Base-by-base conservation (phyloP, 2,113 vertebrate genomes). In the Blennius ocellaris region DNA sequence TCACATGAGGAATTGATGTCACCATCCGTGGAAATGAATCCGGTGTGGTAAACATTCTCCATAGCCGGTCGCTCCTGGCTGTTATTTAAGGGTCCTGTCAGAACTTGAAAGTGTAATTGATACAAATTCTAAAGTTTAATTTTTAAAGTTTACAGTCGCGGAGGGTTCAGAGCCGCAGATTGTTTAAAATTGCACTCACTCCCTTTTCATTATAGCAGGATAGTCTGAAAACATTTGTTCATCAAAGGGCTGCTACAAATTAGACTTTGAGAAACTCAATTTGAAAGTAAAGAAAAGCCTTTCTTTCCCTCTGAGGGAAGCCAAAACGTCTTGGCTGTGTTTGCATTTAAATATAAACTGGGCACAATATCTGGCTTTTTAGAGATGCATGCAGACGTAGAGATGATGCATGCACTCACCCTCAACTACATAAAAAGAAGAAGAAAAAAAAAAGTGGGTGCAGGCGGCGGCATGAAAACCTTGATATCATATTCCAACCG, bases 211-310 rank as follows among this genome's bases (percentile, higher is more conserved):
- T 92, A 92, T 87, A 92, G 87, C 82, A 80, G 87, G 81, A 88
- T 84, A 82, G 87, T 90, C 89, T 90, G 83, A 90, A 90, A 92
- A 91, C 86, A 89, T 90, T 89, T 86, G 86, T 89, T 93, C 89
- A 92, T 93, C 91, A 91, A 92, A 94, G 90, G 88, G 78, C 78
- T 86, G 88, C 88, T 81, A 87, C 89, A 91, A 89, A 93, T 94
- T 91, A 89, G 87, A 87, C 82, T 92, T 89, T 83, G 90, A 86
- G 90, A 90, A 91, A 91, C 90, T 90, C 86, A 86, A 87, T 91
- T 93, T 90, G 85, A 90, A 91, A 91, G 91, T 69, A 87, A 92
- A 92, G 80, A 88, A 87, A 92, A 87, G 78, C 54, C 66, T 83
- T 84, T 88, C 48, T 68, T 82, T 84, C 81, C 78, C 85, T 82